phyloP scores from a whole-genome alignment of 1,140 invertebrate species.

The Saccostrea cuccullata region DNA sequence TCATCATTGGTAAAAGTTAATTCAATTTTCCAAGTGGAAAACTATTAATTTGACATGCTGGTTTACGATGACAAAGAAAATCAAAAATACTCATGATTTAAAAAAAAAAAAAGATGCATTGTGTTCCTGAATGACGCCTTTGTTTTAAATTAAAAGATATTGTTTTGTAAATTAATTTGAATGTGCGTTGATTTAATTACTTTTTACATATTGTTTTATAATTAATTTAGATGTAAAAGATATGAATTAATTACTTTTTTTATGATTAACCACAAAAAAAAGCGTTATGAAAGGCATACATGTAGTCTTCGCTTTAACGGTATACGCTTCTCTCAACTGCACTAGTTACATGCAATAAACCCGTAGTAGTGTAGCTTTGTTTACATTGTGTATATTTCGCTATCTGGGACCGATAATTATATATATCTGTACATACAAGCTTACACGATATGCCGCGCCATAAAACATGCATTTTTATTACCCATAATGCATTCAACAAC shows the following conservation, averaged over 20 bases:
- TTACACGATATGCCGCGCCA: background rate
- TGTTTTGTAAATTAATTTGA: background rate
- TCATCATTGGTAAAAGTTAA: background rate
- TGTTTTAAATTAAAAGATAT: background rate
- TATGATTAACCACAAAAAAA: no score
- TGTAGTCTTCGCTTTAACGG: no score
- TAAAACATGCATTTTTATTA: slow-evolving; percentile 27
- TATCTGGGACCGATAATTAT: background rate
- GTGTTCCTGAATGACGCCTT: background rate
- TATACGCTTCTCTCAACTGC: no score
- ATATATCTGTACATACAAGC: background rate
- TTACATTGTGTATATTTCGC: background rate
- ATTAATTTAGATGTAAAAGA: no score
- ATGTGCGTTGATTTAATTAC: no score
- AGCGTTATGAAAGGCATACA: no score
- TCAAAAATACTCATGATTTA: background rate
- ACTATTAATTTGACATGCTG: background rate
- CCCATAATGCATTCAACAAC: background rate
- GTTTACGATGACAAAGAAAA: background rate
- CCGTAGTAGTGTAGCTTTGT: no score
- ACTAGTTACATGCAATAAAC: no score
- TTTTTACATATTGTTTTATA: no score
- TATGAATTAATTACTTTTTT: no score
- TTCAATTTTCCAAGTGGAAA: slow-evolving; percentile 19
- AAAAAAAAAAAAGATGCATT: background rate